These are phyloP conservation scores for Bostrychus sinensis DNA, from an alignment of 2,113 vertebrate genomes.

Conservation along the genomic window DNA sequence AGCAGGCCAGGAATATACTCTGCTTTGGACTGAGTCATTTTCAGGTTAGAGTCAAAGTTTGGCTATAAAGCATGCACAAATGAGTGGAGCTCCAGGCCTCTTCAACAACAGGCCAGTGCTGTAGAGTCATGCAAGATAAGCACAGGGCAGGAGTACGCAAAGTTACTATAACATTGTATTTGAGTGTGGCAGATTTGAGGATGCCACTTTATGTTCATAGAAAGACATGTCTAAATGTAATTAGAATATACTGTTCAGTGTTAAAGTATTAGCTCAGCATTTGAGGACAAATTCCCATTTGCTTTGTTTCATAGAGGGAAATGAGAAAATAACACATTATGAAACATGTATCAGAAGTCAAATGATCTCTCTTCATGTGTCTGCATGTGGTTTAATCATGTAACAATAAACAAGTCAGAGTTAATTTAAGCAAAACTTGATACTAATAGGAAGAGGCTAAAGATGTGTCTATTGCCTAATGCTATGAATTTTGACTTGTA, in stretches of 20 bases:
- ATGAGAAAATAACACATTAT: slow-evolving; percentile 2
- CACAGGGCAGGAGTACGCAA: slow-evolving; percentile 45
- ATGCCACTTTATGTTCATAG: slow-evolving; percentile 37
- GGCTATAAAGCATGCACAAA: slow-evolving; percentile 66
- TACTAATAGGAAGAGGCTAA: too few species aligned
- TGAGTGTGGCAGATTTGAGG: slow-evolving; percentile 24
- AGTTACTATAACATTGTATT: slow-evolving; percentile 16
- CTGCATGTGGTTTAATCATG: too few species aligned
- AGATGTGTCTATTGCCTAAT: too few species aligned
- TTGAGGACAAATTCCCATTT: slow-evolving; percentile 13
- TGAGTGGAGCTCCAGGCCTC: slow-evolving; percentile 61
- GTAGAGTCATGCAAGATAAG: slow-evolving; percentile 71
- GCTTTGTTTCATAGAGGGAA: slow-evolving; percentile 2
- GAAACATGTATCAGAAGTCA: background rate
- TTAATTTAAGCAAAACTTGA: too few species aligned
- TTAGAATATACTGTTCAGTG: slow-evolving; percentile 17
- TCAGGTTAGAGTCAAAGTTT: slow-evolving; percentile 42
- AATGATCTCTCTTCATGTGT: too few species aligned
- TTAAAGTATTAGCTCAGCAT: slow-evolving; percentile 23
- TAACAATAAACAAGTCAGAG: too few species aligned
- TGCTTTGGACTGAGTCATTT: slow-evolving; percentile 38
- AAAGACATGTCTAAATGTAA: slow-evolving; percentile 55
- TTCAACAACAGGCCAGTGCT: slow-evolving; percentile 63
- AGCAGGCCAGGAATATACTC: slow-evolving; percentile 39
- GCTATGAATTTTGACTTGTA: too few species aligned